These are phyloP conservation scores for Acleris emargana DNA, from an alignment of 2,888 invertebrate genomes.

Conservation along the genomic window DNA sequence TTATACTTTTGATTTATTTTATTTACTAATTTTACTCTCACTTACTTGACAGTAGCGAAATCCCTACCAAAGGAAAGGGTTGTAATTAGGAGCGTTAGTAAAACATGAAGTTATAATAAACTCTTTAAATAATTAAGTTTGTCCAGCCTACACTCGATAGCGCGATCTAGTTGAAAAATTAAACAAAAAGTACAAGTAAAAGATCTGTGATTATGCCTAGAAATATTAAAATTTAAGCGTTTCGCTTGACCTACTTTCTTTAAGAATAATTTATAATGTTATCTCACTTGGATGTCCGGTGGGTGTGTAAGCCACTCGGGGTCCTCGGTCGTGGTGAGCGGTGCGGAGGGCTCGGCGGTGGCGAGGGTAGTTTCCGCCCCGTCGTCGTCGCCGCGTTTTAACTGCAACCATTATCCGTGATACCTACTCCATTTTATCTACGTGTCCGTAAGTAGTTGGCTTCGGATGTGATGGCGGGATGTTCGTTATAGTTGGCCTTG, in stretches of 20 bases:
- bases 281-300: slow-evolving; percentile 62
- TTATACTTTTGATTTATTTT: no score
- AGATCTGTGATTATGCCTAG: no score
- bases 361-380: slow-evolving; percentile 55
- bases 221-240: no score
- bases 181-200: no score
- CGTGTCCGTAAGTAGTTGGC: neutral
- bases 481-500: neutral
- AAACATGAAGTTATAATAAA: no score
- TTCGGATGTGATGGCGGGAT: neutral
- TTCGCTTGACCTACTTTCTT: slow-evolving; percentile 1
- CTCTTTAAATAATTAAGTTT: no score
- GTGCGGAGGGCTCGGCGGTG: slow-evolving; percentile 67
- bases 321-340: slow-evolving; percentile 72
- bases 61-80: no score
- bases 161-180: no score
- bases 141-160: no score
- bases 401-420: slow-evolving; percentile 49
- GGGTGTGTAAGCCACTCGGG: slow-evolving; percentile 77
- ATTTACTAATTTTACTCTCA: no score
- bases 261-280: slow-evolving; percentile 29
- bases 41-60: no score
- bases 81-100: no score
- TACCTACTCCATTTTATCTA: slow-evolving; percentile 1
- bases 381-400: slow-evolving; percentile 57